These are phyloP conservation scores for Ceramica pisi DNA, from an alignment of 2,888 invertebrate genomes.

Conservation along the genomic window DNA sequence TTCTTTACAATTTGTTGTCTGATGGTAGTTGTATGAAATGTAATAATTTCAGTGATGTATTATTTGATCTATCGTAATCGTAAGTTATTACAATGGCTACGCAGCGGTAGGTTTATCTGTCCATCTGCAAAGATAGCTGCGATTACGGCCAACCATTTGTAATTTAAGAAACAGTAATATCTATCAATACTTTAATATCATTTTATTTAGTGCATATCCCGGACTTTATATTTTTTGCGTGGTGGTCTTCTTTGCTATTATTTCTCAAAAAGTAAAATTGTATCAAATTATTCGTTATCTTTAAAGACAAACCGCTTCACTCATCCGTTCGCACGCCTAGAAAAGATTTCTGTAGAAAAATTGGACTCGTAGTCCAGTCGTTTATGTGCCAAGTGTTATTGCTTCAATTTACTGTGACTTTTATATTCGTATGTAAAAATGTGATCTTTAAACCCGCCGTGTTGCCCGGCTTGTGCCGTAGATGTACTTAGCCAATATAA, in stretches of 20 bases:
- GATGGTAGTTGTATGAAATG: conserved; percentile 34
- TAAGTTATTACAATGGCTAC: conserved; percentile 51
- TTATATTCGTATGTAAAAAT: conserved; percentile 7
- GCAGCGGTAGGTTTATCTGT: conserved; percentile 46
- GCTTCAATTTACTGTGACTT: conserved; percentile 41
- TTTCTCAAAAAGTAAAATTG: conserved; percentile 25
- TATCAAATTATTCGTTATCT: conserved; percentile 36
- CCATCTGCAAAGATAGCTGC: conserved; percentile 45
- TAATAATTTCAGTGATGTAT: conserved; percentile 47
- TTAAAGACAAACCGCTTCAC: conserved; percentile 34
- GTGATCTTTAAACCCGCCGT: conserved; percentile 2
- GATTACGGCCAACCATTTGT: conserved; percentile 56
- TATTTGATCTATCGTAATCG: conserved; percentile 57
- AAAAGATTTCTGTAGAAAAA: conserved; percentile 28
- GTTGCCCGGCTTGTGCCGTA: not conserved
- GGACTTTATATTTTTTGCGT: conserved; percentile 35
- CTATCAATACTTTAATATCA: conserved; percentile 52
- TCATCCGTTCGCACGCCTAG: conserved; percentile 7
- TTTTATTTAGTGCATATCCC: conserved; percentile 44
- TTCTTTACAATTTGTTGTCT: conserved; percentile 42
- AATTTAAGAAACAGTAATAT: conserved; percentile 63
- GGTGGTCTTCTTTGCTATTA: conserved; percentile 25
- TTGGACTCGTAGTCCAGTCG: conserved; percentile 1
- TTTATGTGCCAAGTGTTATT: conserved; percentile 39
- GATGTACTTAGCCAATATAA: no score